phyloP scores from a whole-genome alignment of 2,113 vertebrate genomes.

The Tinamus guttatus region DNA sequence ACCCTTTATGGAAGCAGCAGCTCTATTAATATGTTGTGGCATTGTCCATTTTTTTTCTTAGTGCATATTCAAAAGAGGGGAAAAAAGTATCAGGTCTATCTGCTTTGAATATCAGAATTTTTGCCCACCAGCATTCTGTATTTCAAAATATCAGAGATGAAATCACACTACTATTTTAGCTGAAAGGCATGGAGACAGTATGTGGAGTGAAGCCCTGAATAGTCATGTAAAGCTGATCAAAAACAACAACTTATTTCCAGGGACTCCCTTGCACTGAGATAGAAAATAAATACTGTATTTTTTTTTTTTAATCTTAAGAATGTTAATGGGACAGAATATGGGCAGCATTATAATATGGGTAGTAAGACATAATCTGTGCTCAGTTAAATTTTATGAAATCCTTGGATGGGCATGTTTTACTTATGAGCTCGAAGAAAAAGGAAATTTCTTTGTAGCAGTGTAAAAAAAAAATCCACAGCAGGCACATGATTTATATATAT shows the following conservation, averaged over 20 bases:
- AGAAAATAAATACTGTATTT: background rate
- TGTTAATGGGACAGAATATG: background rate
- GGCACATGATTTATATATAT: background rate
- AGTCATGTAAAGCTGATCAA: background rate
- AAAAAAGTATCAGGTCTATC: accelerated
- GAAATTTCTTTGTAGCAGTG: background rate
- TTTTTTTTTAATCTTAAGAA: background rate
- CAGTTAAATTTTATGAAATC: background rate
- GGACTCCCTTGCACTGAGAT: background rate
- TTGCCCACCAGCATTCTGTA: background rate
- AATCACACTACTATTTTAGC: background rate
- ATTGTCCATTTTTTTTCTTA: background rate
- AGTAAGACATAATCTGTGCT: background rate
- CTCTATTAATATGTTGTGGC: accelerated
- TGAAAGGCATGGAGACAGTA: background rate
- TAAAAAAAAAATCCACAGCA: background rate
- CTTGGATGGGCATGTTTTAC: background rate
- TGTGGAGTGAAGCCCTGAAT: background rate
- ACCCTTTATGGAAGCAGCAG: background rate
- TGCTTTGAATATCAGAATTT: background rate
- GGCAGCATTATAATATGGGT: background rate
- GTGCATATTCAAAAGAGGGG: background rate
- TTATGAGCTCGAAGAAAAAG: background rate
- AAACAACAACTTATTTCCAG: background rate
- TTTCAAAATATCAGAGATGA: background rate